Base-by-base conservation (phyloP, 2,113 vertebrate genomes). In the Tretioscincus oriximinensis region DNA sequence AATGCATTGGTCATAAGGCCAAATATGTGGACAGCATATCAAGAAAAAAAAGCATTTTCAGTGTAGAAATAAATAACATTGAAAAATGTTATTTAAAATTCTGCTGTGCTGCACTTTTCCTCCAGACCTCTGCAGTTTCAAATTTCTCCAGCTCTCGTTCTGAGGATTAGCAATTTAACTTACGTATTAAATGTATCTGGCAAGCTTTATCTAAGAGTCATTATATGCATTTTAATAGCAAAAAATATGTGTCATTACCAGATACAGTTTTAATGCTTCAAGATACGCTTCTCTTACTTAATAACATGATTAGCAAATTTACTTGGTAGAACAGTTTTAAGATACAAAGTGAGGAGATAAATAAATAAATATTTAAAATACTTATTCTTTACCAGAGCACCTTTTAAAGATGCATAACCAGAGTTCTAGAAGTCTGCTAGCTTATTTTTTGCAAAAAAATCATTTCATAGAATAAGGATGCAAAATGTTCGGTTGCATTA, bases 211-310 rank as follows among this genome's bases (percentile, higher is more conserved):
- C 86, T 87, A 81, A 76, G 76, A 73, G 83, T 77, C 79, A 86
- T 84, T 92, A 81, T 90, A 86, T 51, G 81, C 87, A 80, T 84
- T 93, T 93, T 93, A 91, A 85, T 88, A 92, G 66, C 66, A 85
- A 91, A 91, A 90, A 58, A 58, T 58, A 78, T 85, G 81, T 84
- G 2, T 86, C 84, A 73, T 88, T 74, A 67, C 65, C 35, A 85
- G 87, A 88, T 81, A 69, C 80, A 89, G 83, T 88, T 79, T 87
- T 88, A 90, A 81, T 90, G 90, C 88, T 90, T 82, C 88, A 84
- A 93, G 90, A 84, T 89, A 90, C 65, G 77, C 81, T 90, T 61
- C 87, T 87, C 80, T 49, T 65, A 35, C 81, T 85, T 83, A 90
- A 81, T 77, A 88, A 51, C 71, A 81, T 80, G 87, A 90, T 90